Evolutionary conservation across 2,888 invertebrate genomes (phyloP).

Genomic region (Trachelus iudaicus): DNA sequence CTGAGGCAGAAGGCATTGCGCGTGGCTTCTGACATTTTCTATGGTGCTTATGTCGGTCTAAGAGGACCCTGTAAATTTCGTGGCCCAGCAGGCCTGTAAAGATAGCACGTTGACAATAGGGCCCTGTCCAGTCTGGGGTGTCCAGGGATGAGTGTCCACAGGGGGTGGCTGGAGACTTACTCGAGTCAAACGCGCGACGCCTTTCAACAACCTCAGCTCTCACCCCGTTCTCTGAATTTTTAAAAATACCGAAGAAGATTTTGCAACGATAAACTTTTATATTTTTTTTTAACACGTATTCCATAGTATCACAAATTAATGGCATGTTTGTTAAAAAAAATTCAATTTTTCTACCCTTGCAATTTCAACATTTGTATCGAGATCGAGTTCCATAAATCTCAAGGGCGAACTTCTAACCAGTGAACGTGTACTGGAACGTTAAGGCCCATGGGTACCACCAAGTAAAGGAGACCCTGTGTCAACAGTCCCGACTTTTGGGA

Average conservation of each 20-base stretch:
- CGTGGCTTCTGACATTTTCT: constrained; percentile 26
- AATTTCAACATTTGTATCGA: neutral
- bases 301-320: neutral
- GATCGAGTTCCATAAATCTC: neutral
- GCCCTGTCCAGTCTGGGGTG: constrained; percentile 30
- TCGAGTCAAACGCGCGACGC: constrained; percentile 3
- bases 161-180: neutral
- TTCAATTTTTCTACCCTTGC: neutral
- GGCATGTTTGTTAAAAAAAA: neutral
- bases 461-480: neutral
- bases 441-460: neutral
- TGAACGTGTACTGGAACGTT: neutral
- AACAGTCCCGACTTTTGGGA: neutral
- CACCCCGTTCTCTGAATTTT: neutral
- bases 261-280: neutral
- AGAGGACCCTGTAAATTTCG: constrained; percentile 51
- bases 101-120: constrained; percentile 31
- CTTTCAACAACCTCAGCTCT: constrained; percentile 3
- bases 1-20: constrained; percentile 19
- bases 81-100: constrained; percentile 50
- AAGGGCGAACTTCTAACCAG: neutral
- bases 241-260: neutral
- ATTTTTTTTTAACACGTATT: neutral
- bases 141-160: neutral
- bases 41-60: constrained; percentile 48